phyloP scores from a whole-genome alignment of 2,888 invertebrate genomes.

The Hyles lineata region DNA sequence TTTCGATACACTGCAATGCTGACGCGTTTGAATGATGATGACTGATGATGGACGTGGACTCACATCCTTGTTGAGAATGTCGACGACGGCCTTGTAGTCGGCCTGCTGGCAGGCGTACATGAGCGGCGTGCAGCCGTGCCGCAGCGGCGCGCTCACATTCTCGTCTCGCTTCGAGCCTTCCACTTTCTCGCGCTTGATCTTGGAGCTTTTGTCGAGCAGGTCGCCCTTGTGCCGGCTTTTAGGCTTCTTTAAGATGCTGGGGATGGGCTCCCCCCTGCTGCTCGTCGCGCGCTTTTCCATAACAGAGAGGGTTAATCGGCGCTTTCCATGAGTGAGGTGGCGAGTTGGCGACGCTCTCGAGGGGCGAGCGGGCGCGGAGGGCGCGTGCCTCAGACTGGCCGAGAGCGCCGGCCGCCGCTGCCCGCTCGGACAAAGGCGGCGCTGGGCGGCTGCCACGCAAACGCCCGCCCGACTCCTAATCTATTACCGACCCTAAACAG shows the following conservation, averaged over 20 bases:
- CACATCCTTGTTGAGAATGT: conserved; percentile 91
- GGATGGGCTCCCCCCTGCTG: conserved; percentile 77
- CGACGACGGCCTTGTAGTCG: conserved; percentile 90
- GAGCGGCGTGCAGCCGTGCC: conserved; percentile 91
- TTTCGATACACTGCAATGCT: conserved; percentile 12
- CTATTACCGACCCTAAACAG: conserved; percentile 72
- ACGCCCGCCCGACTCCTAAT: conserved; percentile 66
- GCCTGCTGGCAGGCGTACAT: conserved; percentile 97
- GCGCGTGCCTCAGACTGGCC: conserved; percentile 79
- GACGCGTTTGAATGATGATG: conserved; percentile 28
- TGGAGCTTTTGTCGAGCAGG: conserved; percentile 76
- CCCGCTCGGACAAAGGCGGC: conserved; percentile 68
- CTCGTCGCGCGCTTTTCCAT: conserved; percentile 77
- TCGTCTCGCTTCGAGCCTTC: conserved; percentile 64
- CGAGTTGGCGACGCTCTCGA: conserved; percentile 48
- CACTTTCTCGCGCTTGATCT: conserved; percentile 77
- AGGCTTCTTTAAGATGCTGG: conserved; percentile 79
- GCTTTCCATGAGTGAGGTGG: conserved; percentile 56
- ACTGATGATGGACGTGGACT: conserved; percentile 57
- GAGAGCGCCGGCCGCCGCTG: conserved; percentile 54
- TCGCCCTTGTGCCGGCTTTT: conserved; percentile 70
- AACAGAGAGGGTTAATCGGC: conserved; percentile 61
- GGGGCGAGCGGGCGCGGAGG: conserved; percentile 78
- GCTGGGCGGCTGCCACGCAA: conserved; percentile 61
- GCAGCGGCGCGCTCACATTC: conserved; percentile 76